Conservation (phyloP, 2,888 invertebrate species). For the Apamea crenata region DNA sequence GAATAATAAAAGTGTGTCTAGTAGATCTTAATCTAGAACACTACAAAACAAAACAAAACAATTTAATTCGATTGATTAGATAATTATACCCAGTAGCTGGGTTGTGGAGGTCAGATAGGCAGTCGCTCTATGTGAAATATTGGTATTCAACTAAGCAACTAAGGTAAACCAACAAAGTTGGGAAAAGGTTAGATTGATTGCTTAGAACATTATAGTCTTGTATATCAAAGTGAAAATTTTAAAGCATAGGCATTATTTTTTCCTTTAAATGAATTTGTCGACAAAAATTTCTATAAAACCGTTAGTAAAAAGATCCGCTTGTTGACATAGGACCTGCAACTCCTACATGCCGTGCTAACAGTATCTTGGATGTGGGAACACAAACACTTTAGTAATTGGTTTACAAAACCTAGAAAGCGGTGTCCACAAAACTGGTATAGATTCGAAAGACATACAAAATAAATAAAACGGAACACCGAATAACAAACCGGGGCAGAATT, state of each 20-base stretch:
- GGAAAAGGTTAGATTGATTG: neutral
- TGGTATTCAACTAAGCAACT: no score
- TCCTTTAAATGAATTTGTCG: neutral
- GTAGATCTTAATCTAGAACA: no score
- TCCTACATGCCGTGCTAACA: neutral
- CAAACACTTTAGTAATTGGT: conserved; percentile 29
- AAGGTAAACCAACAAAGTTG: no score
- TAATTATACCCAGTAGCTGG: neutral
- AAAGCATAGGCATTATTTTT: neutral
- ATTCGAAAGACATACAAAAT: conserved; percentile 21
- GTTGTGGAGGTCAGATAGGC: neutral
- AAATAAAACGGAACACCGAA: conserved; percentile 30
- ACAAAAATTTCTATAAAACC: neutral
- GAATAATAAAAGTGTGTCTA: no score
- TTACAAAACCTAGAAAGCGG: conserved; percentile 21
- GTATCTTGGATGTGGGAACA: neutral
- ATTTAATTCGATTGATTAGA: neutral
- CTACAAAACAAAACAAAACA: no score
- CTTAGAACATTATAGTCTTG: neutral
- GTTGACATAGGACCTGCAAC: neutral
- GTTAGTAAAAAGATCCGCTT: neutral
- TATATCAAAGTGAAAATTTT: neutral
- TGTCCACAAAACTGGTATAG: neutral
- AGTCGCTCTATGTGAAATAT: neutral
- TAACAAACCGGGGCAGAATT: conserved; percentile 47